Conservation (phyloP, 2,797 vertebrate genomes). For the Cryptoblepharus egeriae region DNA sequence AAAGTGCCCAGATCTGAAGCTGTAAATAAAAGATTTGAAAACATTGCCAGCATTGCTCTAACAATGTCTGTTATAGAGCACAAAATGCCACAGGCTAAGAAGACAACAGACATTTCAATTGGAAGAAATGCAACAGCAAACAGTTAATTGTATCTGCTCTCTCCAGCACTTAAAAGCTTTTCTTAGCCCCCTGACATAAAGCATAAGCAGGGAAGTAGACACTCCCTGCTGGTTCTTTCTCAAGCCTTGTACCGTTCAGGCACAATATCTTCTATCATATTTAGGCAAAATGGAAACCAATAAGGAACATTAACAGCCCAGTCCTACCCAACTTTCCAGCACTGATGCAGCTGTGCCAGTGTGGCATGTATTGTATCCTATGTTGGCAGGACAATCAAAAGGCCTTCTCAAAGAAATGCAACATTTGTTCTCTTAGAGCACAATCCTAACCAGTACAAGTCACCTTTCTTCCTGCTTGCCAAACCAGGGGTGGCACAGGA, state of each 20-base stretch:
- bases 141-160: background rate
- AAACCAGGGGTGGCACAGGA: too few relatives aligned
- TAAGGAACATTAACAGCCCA: background rate
- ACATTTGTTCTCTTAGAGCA: too few relatives aligned
- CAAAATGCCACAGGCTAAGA: conserved; percentile 4
- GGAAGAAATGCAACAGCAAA: conserved; percentile 32
- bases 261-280: conserved; percentile 41
- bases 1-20: background rate
- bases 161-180: background rate
- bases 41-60: background rate
- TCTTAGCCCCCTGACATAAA: background rate
- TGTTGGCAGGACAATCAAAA: too few relatives aligned
- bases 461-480: too few relatives aligned
- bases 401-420: too few relatives aligned
- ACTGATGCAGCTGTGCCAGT: background rate
- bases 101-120: conserved; percentile 20
- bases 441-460: too few relatives aligned
- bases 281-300: conserved; percentile 32
- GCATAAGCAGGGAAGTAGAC: background rate
- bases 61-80: background rate
- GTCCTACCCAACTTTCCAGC: background rate
- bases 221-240: background rate
- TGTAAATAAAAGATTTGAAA: conserved; percentile 24
- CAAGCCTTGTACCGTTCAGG: background rate
- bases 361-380: too few relatives aligned